Base-by-base conservation (phyloP, 2,888 invertebrate genomes). In the Diarsia mendica region DNA sequence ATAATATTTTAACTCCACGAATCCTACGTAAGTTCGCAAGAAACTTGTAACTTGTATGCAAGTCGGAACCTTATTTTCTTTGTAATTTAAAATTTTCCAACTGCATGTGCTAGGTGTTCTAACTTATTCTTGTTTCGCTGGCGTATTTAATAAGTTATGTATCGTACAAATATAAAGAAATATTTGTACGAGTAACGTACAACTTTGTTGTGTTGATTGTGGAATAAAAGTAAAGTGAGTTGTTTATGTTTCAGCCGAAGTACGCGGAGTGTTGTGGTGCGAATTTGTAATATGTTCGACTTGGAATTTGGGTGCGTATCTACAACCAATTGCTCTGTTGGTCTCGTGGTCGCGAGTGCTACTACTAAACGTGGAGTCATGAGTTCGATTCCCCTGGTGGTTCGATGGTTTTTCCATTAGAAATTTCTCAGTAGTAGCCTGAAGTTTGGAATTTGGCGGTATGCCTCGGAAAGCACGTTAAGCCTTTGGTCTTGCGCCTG, bases 31-130 rank as follows among this genome's bases (percentile, higher is more conserved):
- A 94, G 90, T 94, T 95, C 88, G 90, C 91, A 94, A 93, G 93
- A 92, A 94, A 92, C 87, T 89, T 89, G 91, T 90, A 92, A 91
- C 91, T 92, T 92, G 87, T 88, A 92, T 92, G 90, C 91, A 89
- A 92, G 89, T 92, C 88, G 89, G 88, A 87, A 89, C 90, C 92
- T 93, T 92, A 92, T 94, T 93, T 94, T 93, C 93, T 93, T 94
- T 92, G 92, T 93, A 94, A 95, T 94, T 94, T 94, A 92, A 94
- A 95, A 94, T 93, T 94, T 93, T 89, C 89, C 90, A 90, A 90
- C 91, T 92, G 90, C 90, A 90, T 92, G 88, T 91, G 90, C 89
- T 89, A 91, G 90, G 88, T 89, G 88, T 90, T 90, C 87, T 86
- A 90, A 89, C 85, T 89, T 88, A 84, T 89, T 89, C 79, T 82